Percentiles rank a stretch among this genome's conserved stretches.
Conservation (phyloP, 2,113 vertebrate genomes). For the Psilopsiagon aurifrons region DNA sequence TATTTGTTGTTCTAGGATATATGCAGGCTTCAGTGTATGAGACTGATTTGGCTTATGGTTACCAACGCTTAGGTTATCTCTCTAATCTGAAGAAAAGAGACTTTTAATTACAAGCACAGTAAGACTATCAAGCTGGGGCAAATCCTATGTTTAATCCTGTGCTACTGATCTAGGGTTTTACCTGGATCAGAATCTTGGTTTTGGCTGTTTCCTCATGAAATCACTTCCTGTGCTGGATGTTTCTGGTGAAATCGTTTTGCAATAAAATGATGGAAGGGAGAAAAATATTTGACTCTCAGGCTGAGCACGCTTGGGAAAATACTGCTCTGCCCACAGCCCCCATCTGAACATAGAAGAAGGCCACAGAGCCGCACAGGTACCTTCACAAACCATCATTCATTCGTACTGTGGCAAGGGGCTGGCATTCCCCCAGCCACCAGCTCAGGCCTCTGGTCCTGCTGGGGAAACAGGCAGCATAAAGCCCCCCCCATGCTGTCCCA, state of each 20-base stretch:
- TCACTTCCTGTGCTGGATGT: background rate
- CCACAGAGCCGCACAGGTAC: background rate
- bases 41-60: background rate
- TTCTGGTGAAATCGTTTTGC: background rate
- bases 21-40: background rate
- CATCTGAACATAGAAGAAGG: fast-evolving
- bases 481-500: background rate
- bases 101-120: slow-evolving; percentile 2
- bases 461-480: background rate
- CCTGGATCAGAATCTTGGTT: background rate
- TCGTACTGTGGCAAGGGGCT: background rate
- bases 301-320: background rate
- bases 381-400: background rate
- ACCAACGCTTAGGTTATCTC: background rate
- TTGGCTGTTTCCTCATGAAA: background rate
- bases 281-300: background rate
- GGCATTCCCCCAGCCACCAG: background rate
- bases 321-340: background rate
- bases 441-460: background rate
- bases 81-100: background rate
- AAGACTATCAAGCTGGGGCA: background rate
- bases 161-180: background rate
- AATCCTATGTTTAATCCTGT: background rate
- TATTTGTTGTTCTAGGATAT: background rate
- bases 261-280: background rate